phyloP scores from a whole-genome alignment of 2,797 vertebrate species.

The Myotis planiceps region DNA sequence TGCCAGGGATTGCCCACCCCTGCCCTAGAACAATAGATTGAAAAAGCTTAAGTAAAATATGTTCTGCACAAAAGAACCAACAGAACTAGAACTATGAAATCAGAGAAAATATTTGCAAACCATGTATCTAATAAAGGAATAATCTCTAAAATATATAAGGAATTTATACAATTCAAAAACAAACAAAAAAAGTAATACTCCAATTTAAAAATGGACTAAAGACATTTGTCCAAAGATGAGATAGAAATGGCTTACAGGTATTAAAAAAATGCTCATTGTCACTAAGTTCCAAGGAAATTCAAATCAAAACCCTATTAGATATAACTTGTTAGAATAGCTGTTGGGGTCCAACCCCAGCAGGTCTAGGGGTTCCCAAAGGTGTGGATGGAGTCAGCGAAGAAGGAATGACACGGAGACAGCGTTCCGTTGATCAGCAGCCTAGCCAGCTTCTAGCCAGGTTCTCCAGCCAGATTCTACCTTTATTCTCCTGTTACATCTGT shows the following conservation, averaged over 20 bases:
- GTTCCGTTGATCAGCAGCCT: too few species aligned
- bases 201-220: background rate
- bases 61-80: background rate
- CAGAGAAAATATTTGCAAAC: background rate
- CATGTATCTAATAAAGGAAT: background rate
- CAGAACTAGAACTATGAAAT: background rate
- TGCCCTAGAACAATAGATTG: background rate
- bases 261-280: background rate
- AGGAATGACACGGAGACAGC: too few species aligned
- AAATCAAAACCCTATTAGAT: background rate
- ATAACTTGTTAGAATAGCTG: background rate
- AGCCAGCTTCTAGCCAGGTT: too few species aligned
- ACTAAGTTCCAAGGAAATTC: background rate
- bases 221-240: background rate
- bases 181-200: background rate
- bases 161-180: background rate
- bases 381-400: too few species aligned
- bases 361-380: too few species aligned
- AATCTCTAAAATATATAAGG: background rate
- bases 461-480: too few species aligned
- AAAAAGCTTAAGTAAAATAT: background rate
- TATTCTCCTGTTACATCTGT: too few species aligned
- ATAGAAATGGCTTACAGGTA: background rate
- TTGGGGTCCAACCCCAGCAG: too few species aligned
- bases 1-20: too few species aligned